Base-by-base conservation (phyloP, 2,888 invertebrate species). In the Drosophila rubida region DNA sequence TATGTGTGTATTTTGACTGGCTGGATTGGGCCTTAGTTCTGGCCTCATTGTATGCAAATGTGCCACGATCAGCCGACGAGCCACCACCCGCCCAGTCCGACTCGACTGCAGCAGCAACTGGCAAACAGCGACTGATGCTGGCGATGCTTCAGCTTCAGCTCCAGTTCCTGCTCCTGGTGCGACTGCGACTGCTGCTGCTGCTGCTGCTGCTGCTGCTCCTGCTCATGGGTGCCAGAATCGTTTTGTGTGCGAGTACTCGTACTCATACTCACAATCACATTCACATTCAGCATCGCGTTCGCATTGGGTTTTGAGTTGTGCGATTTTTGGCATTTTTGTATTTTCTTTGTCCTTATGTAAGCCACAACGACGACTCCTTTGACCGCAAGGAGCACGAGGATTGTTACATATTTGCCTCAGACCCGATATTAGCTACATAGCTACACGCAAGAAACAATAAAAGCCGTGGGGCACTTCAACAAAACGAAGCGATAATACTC, bases 31-130 rank as follows among this genome's bases (percentile, higher is more conserved):
- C 61, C 66, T 61, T 63, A 68, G 84, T 78, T 73, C 70, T 84
- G 82, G 91, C 91, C 91, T 90, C 90, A 92, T 92, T 92, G 92
- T 92, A 92, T 92, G 92, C 92, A 92, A 92, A 92, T 90, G 88
- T 78, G 89, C 85, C 87, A 88, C 85, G 85, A 86, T 85, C 87
- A 81, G 22, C 44, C 39, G 32, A 37, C 44, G 44, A 44, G 74
- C 70, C 75, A 78, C 85, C 82, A 84, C 87, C 82, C 82, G 87
- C 84, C 85, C 82, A 86, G 84, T 70, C 66, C 23, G 53, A 39
- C 50, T 39, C 22, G n/a, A 48, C 54, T 65, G 61, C 32, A 46
- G 54, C 69, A 30, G 44, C 58, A 54, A 51, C 65, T 32, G 5
- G 25, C 65, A 55, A 59, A 45, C 51, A 50, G 49, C 50, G 46